Evolutionary conservation across 2,113 vertebrate species (phyloP).

Genomic region (Hiodon tergisus): DNA sequence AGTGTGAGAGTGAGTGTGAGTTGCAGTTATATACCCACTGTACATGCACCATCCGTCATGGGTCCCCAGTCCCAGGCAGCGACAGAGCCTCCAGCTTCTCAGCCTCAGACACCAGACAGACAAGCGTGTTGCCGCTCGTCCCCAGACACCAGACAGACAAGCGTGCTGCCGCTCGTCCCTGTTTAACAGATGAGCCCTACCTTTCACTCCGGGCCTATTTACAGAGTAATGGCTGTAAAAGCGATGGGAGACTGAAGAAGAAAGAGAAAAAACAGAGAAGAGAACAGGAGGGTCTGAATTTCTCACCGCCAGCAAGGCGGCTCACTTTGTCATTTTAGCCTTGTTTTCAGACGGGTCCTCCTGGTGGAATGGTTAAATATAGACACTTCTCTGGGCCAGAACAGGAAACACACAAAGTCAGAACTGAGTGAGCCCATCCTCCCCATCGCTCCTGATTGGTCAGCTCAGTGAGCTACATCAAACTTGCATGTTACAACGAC

Average conservation of each 20-base stretch:
- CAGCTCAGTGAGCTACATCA: too few relatives aligned
- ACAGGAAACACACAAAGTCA: slow-evolving; percentile 44
- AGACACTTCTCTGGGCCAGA: slow-evolving; percentile 29
- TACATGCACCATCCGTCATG: too few relatives aligned
- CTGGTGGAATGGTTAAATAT: slow-evolving; percentile 52
- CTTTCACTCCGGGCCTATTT: slow-evolving; percentile 51
- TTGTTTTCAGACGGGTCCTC: slow-evolving; percentile 47
- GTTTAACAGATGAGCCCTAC: slow-evolving; percentile 55
- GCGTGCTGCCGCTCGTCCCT: slow-evolving; percentile 23
- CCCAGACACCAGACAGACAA: not conserved
- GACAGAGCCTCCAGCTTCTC: not conserved
- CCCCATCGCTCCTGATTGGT: not conserved
- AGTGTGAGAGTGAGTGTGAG: too few relatives aligned
- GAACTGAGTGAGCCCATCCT: slow-evolving; percentile 11
- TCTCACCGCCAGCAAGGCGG: slow-evolving; percentile 37
- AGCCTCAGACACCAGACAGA: not conserved
- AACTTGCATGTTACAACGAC: too few relatives aligned
- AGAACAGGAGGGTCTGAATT: slow-evolving; percentile 45
- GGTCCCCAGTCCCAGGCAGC: too few relatives aligned
- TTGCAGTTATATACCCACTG: too few relatives aligned
- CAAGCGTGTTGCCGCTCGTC: not conserved
- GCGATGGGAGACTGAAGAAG: not conserved
- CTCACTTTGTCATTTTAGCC: slow-evolving; percentile 51
- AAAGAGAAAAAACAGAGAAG: slow-evolving; percentile 2
- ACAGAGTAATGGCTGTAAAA: slow-evolving; percentile 40